Evolutionary conservation across 2,797 vertebrate genomes (phyloP), one percentile per base, ranked within the genome.

Genomic region (Tadarida brasiliensis): DNA sequence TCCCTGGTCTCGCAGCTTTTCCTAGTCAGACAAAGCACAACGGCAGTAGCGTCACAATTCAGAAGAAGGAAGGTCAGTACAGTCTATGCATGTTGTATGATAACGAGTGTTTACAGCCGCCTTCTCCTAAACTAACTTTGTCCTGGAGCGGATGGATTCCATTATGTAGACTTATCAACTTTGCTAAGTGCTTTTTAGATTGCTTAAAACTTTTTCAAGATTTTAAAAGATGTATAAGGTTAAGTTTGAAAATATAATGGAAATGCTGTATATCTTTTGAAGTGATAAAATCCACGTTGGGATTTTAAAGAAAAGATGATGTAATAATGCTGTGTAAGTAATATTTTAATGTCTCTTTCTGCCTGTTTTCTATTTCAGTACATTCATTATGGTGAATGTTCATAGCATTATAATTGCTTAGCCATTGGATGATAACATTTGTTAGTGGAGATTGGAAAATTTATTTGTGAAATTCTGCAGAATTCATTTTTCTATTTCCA

Each of bases 141-240:
- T 22, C 33, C 98, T 96, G 98, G 98, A 97, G 98, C 98, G 97
- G 98, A 97, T 98, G 97, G 98, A 97, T 98, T 98, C 98, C 98
- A 98, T 98, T 97, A 98, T 93, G 98, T 98, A 98, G 98, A 98
- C 98, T 98, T 98, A 97, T 81, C 97, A 93, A 97, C 97, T 98
- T 98, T 98, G 98, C 98, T 98, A 98, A 98, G 98, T 98, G 98
- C 98, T 98, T 98, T 97, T 98, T 98, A 98, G 98, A 98, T 97
- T 95, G 98, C 98, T 98, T 98, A 98, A 98, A 97, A 98, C 44
- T 95, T 98, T 98, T 98, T 98, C 98, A 98, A 98, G 97, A 98
- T 98, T 98, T 98, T 98, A 98, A 98, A 98, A 98, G 98, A 98
- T 98, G 98, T 98, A 98, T 98, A 98, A 98, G 98, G 98, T 98